Conservation (phyloP, 53 echinoderm and acorn worm genomes). For the Patiria pectinifera region DNA sequence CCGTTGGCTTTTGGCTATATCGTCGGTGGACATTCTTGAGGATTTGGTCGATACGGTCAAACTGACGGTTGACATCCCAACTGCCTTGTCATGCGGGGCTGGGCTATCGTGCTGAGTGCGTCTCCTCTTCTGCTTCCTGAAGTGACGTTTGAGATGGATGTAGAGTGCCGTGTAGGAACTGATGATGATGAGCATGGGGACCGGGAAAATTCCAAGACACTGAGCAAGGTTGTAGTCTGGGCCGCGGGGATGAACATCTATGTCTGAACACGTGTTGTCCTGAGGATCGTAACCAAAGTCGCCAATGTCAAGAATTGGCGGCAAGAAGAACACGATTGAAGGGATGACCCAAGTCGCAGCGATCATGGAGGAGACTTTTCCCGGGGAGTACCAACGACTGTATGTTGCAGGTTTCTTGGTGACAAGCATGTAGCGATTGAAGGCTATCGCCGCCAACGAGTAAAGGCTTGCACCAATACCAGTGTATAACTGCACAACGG, state of each 20-base stretch:
- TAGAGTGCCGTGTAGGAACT: slow-evolving; percentile 67
- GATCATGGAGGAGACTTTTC: slow-evolving; percentile 44
- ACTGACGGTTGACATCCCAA: background rate
- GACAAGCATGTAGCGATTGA: slow-evolving; percentile 44
- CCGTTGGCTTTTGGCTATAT: background rate
- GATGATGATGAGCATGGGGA: slow-evolving; percentile 65
- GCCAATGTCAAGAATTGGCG: slow-evolving; percentile 27
- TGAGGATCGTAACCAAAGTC: slow-evolving; percentile 36
- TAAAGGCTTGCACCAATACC: slow-evolving; percentile 42
- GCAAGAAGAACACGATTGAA: slow-evolving; percentile 31
- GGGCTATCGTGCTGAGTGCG: background rate
- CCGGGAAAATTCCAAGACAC: slow-evolving; percentile 26
- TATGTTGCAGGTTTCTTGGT: slow-evolving; percentile 8
- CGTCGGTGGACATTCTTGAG: background rate
- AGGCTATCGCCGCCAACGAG: slow-evolving; percentile 33
- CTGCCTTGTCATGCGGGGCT: background rate
- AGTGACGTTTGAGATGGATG: slow-evolving; percentile 64
- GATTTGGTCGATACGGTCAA: background rate
- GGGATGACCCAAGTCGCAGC: slow-evolving; percentile 44
- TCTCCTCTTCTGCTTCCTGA: slow-evolving; percentile 44
- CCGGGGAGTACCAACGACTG: slow-evolving; percentile 22
- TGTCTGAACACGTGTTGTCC: slow-evolving; percentile 48
- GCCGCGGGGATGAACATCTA: slow-evolving; percentile 31
- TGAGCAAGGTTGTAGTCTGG: slow-evolving; percentile 44
- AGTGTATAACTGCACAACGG: slow-evolving; percentile 55